Percentiles rank a stretch among this genome's conserved stretches.
These are phyloP conservation scores for Drosophila navojoa DNA, from an alignment of 1,140 invertebrate species.

Conservation along the genomic window DNA sequence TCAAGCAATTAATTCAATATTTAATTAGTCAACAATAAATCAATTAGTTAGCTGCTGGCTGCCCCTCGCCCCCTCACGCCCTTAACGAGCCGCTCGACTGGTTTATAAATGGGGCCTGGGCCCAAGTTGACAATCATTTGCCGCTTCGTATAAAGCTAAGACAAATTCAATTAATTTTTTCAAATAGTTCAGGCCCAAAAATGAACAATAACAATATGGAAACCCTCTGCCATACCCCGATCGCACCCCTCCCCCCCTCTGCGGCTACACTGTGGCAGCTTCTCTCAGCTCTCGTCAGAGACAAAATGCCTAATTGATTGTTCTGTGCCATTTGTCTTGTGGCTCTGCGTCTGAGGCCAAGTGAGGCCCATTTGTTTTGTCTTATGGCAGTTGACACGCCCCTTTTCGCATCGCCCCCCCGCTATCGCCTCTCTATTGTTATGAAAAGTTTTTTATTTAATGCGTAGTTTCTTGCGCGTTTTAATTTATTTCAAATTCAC, in stretches of 20 bases:
- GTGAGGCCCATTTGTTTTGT: conserved; percentile 42
- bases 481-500: conserved; percentile 70
- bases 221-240: background rate
- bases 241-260: background rate
- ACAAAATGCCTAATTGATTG: conserved; percentile 73
- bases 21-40: conserved; percentile 82
- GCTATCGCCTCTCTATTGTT: conserved; percentile 20
- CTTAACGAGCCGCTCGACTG: conserved; percentile 39
- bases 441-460: conserved; percentile 52
- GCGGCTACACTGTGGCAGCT: conserved; percentile 25
- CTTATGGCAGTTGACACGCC: conserved; percentile 40
- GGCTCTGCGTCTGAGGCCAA: conserved; percentile 42
- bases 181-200: conserved; percentile 64
- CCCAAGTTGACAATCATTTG: conserved; percentile 70
- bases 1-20: conserved; percentile 80
- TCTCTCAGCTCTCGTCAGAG: conserved; percentile 44
- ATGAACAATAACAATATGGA: conserved; percentile 47
- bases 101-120: conserved; percentile 60
- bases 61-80: background rate
- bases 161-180: conserved; percentile 74
- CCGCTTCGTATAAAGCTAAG: conserved; percentile 53
- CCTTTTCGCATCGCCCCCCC: background rate
- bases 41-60: conserved; percentile 64
- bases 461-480: conserved; percentile 74
- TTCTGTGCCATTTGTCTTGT: conserved; percentile 67